Percentiles rank a stretch among this genome's conserved stretches.
phyloP scores from a whole-genome alignment of 2,113 vertebrate genomes.

The Hippocampus mohnikei region DNA sequence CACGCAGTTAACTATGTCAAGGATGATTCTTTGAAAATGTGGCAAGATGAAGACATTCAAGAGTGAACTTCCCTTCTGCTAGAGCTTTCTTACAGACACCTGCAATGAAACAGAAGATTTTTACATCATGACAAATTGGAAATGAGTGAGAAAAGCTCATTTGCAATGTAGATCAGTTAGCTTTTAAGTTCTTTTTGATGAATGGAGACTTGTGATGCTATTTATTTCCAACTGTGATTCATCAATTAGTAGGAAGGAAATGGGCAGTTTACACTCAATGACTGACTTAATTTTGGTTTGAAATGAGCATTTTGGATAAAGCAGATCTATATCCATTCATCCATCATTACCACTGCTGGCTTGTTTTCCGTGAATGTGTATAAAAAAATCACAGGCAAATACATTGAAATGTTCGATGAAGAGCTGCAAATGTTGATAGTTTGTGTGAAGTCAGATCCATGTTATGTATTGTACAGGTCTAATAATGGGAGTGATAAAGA shows the following conservation, averaged over 20 bases:
- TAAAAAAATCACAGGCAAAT: background rate
- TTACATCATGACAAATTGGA: background rate
- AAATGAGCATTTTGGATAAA: background rate
- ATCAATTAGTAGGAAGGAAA: background rate
- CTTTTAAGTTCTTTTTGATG: too few species aligned
- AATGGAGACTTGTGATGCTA: too few species aligned
- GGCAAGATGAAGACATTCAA: background rate
- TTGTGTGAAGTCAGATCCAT: background rate
- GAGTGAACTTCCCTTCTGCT: background rate
- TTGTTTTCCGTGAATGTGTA: background rate
- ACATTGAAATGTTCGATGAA: background rate
- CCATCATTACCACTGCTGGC: background rate
- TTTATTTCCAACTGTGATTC: too few species aligned
- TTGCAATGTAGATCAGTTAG: too few species aligned
- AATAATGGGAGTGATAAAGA: too few species aligned
- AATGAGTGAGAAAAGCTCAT: background rate
- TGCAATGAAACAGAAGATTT: background rate
- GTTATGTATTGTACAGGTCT: too few species aligned
- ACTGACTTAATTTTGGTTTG: background rate
- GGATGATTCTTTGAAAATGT: too few species aligned
- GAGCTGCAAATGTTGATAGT: background rate
- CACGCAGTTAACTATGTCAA: background rate
- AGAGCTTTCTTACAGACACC: background rate
- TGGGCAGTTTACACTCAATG: background rate
- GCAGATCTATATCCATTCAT: background rate